Evolutionary conservation across 1,140 invertebrate species (phyloP).

Genomic region (Atta colombica): DNA sequence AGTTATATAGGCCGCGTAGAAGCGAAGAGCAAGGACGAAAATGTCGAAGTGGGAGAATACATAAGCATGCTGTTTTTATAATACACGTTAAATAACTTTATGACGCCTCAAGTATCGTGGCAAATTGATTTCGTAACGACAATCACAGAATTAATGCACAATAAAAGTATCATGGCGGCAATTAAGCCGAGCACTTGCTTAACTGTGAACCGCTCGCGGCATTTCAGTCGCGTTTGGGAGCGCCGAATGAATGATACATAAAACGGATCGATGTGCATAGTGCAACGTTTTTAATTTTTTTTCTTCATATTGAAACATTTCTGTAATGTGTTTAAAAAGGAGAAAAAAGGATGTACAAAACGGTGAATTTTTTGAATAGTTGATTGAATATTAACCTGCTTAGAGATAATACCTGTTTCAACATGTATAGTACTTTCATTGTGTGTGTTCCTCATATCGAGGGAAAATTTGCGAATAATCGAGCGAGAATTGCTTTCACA

Average conservation of each 20-base stretch:
- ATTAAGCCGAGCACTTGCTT: constrained; percentile 75
- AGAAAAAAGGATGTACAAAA: neutral
- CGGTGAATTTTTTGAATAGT: neutral
- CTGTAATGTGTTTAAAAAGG: neutral
- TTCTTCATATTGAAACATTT: neutral
- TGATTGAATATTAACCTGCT: neutral
- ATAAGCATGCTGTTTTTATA: constrained; percentile 77
- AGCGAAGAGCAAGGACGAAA: constrained; percentile 10
- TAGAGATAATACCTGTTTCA: neutral
- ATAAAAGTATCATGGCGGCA: constrained; percentile 78
- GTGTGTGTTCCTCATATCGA: neutral
- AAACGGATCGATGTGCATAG: constrained; percentile 44
- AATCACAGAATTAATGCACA: constrained; percentile 78
- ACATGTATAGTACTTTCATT: neutral
- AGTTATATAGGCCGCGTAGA: constrained; percentile 27
- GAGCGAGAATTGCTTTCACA: constrained; percentile 42
- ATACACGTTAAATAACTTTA: constrained; percentile 80
- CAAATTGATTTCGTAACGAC: constrained; percentile 80
- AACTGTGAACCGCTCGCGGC: constrained; percentile 66
- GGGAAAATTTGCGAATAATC: neutral
- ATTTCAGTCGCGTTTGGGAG: constrained; percentile 68
- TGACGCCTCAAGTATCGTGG: constrained; percentile 75
- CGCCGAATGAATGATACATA: constrained; percentile 66
- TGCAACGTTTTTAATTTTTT: constrained; percentile 8
- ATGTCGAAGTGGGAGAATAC: constrained; percentile 55